phyloP scores from a whole-genome alignment of 2,888 invertebrate genomes.

The Caenorhabditis sp. region DNA sequence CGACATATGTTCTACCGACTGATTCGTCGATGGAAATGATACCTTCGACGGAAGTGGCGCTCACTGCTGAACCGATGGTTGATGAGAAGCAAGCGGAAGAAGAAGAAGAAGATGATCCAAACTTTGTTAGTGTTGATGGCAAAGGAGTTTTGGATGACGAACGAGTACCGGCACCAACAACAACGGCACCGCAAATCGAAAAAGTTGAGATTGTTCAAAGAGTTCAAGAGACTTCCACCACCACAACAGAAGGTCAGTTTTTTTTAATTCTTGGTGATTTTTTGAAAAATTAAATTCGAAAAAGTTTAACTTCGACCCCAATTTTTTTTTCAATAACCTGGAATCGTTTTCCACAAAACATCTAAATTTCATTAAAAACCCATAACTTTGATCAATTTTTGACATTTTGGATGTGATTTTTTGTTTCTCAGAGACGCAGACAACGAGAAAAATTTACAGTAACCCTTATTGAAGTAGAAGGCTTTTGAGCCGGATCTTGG shows the following conservation, averaged over 20 bases:
- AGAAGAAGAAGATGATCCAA: slow-evolving; percentile 5
- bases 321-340: too few relatives aligned
- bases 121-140: slow-evolving; percentile 19
- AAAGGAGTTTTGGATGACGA: slow-evolving; percentile 2
- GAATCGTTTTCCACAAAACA: too few relatives aligned
- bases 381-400: too few relatives aligned
- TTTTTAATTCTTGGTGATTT: too few relatives aligned
- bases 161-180: neutral
- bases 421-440: slow-evolving; percentile 4
- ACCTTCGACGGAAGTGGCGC: neutral
- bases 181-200: neutral
- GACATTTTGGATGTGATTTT: neutral
- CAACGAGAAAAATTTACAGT: slow-evolving; percentile 1
- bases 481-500: too few relatives aligned
- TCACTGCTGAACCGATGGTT: neutral
- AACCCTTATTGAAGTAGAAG: too few relatives aligned
- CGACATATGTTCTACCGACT: neutral
- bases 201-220: slow-evolving; percentile 9
- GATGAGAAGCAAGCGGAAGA: neutral
- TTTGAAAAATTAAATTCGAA: too few relatives aligned
- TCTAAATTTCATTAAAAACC: too few relatives aligned
- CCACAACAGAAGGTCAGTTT: too few relatives aligned
- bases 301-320: too few relatives aligned
- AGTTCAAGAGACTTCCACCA: neutral
- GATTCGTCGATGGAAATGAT: neutral